Evolutionary conservation across 2,888 invertebrate genomes (phyloP), one percentile per base, ranked within the genome.

Genomic region (Psylliodes chrysocephalus): DNA sequence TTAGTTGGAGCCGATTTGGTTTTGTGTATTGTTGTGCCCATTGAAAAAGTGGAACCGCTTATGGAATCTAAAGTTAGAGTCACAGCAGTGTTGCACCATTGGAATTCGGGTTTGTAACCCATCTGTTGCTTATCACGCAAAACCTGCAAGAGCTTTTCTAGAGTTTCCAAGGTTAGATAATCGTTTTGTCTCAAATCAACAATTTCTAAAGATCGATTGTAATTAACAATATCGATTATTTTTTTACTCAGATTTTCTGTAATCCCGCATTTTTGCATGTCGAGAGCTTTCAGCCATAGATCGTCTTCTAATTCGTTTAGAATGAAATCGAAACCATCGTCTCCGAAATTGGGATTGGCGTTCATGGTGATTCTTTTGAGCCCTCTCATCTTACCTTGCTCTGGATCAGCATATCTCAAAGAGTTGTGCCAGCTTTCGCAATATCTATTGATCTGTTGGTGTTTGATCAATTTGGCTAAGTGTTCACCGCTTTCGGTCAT

Each of bases 401-500:
- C 88, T 0, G 93, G 91, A 47, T 89, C 84, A 12, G 90, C 86
- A 77, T 92, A 93, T n/a, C 93, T 86, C 56, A 94, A 79, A 5
- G 92, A 92, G 71, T 90, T 89, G 67, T 91, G 89, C 93, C 93
- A 94, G 65, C 91, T 90, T 77, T 93, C 92, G 69, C 91, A 90
- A 77, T 90, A 92, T 56, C 93, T 86, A 61, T 88, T 82, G 40
- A 83, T 80, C 71, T 83, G 82, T 72, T 83, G 82, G 60, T 75
- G 79, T 69, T 89, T 90, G 33, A 91, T 84, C 74, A 91, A 83
- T 68, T 90, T 88, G 0, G 90, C 89, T 33, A 93, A 82, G 54
- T 86, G 85, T 0, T 85, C 82, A 0, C 90, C 91, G 15, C 91
- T 90, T 25, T 85, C 81, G 0, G 85, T 76, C 0, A 88, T 88